Evolutionary conservation across 2,888 invertebrate genomes (phyloP), one percentile per base, ranked within the genome.

Genomic region (Parochlus steinenii): DNA sequence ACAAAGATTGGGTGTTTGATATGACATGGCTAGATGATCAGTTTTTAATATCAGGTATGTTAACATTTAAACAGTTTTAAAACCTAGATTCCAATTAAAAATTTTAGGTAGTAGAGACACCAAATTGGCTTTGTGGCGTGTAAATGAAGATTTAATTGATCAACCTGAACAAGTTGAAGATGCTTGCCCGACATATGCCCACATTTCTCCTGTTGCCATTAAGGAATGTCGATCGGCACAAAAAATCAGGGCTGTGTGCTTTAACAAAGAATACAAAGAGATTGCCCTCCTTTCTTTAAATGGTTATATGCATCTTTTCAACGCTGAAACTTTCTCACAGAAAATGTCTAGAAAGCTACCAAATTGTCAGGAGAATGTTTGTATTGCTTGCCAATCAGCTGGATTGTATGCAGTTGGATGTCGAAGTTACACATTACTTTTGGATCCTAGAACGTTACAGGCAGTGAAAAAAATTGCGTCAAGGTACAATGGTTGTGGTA

Each of bases 11-110:
- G 80, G 81, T 87, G 43, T 72, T 38, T 57, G 93, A 93, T 52
- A 76, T 90, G 73, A 83, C 83, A 43, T 95, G 93, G 93, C 59
- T 95, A 41, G 93, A 95, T 58, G 93, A 95, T 58, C 81, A 92
- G 58, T 90, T 86, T 63, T 62, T 93, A 37, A 89, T 93, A 38
- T 86, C 90, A 5, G 92, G 92, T 8, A n/a, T n/a, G n/a, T n/a
- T n/a, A n/a, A n/a, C n/a, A n/a, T n/a, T n/a, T n/a, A n/a, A n/a
- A n/a, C n/a, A n/a, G n/a, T n/a, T n/a, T n/a, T n/a, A n/a, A n/a
- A n/a, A n/a, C n/a, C n/a, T n/a, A n/a, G n/a, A n/a, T n/a, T n/a
- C n/a, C n/a, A n/a, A n/a, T n/a, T n/a, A n/a, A n/a, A n/a, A n/a
- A n/a, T n/a, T n/a, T n/a, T n/a, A n/a, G n/a, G n/a, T n/a, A 89